A percentile compares a stretch with the other conserved stretches of the same genome.
Conservation (phyloP, 2,797 vertebrate species). For the Linurgus olivaceus region DNA sequence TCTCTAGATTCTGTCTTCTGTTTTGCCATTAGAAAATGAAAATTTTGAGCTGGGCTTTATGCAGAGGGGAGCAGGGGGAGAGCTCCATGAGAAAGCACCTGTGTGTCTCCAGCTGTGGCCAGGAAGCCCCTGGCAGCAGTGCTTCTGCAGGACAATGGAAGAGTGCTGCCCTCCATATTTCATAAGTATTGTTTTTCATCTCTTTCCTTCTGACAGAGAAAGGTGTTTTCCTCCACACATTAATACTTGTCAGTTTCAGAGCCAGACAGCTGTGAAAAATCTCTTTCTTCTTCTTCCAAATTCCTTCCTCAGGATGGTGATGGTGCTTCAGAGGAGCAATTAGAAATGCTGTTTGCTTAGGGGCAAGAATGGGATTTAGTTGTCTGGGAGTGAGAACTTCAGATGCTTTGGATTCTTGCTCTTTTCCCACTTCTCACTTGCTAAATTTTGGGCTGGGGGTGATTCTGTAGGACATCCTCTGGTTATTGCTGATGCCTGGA, state of each 20-base stretch:
- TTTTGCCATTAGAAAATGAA: neutral
- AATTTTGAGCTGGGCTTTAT: neutral
- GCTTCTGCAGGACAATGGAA: neutral
- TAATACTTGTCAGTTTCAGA: neutral
- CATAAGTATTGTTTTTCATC: neutral
- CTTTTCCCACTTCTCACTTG: neutral
- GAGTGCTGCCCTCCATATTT: neutral
- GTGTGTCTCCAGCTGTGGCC: neutral
- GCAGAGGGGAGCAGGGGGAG: neutral
- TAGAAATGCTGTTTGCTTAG: neutral
- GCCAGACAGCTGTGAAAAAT: neutral
- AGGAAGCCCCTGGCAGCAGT: neutral
- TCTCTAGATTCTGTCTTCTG: neutral
- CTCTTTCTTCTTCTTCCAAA: neutral
- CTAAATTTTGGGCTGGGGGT: neutral
- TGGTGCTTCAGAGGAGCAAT: neutral
- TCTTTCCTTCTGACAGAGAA: neutral
- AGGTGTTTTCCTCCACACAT: neutral
- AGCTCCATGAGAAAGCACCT: neutral
- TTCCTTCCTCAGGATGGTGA: neutral
- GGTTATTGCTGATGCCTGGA: neutral
- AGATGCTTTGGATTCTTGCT: neutral
- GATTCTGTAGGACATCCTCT: neutral
- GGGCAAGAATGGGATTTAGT: neutral
- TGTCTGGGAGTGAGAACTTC: neutral